phyloP scores from a whole-genome alignment of 2,797 vertebrate species.

The Rachycentron canadum region DNA sequence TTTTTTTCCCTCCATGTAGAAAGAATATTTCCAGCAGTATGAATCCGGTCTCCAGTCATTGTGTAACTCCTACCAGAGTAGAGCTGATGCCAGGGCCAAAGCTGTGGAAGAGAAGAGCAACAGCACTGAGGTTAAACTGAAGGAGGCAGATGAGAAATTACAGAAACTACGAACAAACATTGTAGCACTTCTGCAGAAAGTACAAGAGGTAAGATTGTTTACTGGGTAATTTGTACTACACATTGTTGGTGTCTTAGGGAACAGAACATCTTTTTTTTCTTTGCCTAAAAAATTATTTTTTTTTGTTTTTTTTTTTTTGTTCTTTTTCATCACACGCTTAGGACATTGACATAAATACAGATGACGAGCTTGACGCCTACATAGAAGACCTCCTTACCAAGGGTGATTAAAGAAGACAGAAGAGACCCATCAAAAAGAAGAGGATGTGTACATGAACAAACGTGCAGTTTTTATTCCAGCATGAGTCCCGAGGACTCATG shows the following conservation, averaged over 20 bases:
- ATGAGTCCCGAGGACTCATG: conserved; percentile 25
- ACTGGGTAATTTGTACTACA: neutral
- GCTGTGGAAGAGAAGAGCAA: conserved; percentile 93
- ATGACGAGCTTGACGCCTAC: conserved; percentile 98
- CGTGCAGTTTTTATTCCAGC: conserved; percentile 36
- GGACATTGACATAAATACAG: conserved; percentile 99
- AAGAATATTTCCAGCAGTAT: conserved; percentile 99
- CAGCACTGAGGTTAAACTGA: conserved; percentile 88
- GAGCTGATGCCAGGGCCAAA: conserved; percentile 92
- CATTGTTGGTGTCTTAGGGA: neutral
- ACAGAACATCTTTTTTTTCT: too few relatives aligned
- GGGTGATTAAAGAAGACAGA: conserved; percentile 88
- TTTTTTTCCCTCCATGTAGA: conserved; percentile 82
- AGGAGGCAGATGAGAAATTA: conserved; percentile 94
- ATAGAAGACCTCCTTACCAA: conserved; percentile 98
- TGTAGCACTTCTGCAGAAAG: conserved; percentile 96
- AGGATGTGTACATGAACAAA: conserved; percentile 43
- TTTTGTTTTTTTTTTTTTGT: neutral
- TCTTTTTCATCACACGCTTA: conserved; percentile 79
- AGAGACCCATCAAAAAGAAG: conserved; percentile 9
- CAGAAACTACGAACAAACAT: conserved; percentile 97
- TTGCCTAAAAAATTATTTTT: neutral
- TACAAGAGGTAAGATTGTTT: conserved; percentile 91
- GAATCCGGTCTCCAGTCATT: conserved; percentile 96
- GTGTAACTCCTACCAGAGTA: conserved; percentile 96